A percentile compares a stretch with the other conserved stretches of the same genome.
phyloP scores from a whole-genome alignment of 2,113 vertebrate species.

The Ascaphus truei region DNA sequence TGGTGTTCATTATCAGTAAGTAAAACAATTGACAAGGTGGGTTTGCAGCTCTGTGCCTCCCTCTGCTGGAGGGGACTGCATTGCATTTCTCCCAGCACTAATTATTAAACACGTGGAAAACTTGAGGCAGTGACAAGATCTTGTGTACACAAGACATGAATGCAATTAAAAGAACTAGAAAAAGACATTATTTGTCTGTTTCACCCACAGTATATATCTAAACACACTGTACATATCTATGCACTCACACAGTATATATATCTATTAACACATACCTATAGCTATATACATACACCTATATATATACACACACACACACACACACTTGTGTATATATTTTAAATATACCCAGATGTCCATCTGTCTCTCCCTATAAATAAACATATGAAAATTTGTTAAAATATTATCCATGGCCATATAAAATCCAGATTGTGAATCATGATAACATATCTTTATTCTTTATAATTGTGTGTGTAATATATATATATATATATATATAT shows the following conservation, averaged over 20 bases:
- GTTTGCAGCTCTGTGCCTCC: neutral
- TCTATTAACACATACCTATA: slow-evolving; percentile 16
- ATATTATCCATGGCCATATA: neutral
- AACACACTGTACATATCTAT: slow-evolving; percentile 28
- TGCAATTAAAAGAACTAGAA: neutral
- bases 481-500: neutral
- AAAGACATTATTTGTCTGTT: neutral
- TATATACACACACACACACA: slow-evolving; percentile 18
- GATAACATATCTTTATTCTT: neutral
- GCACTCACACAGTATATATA: slow-evolving; percentile 25
- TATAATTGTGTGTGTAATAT: too few relatives aligned
- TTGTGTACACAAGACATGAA: slow-evolving; percentile 7
- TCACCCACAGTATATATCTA: slow-evolving; percentile 21
- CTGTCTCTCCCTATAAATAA: neutral
- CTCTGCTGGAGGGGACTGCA: too few relatives aligned
- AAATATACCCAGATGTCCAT: neutral
- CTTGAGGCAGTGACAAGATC: neutral
- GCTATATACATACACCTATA: slow-evolving; percentile 17
- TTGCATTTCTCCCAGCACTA: too few relatives aligned
- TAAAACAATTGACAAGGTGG: neutral
- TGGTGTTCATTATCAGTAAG: neutral
- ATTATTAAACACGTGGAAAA: neutral
- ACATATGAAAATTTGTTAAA: neutral
- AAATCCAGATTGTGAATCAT: neutral
- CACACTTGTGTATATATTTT: neutral